Evolutionary conservation across 2,797 vertebrate genomes (phyloP).

Genomic region (Thalassophryne amazonica): DNA sequence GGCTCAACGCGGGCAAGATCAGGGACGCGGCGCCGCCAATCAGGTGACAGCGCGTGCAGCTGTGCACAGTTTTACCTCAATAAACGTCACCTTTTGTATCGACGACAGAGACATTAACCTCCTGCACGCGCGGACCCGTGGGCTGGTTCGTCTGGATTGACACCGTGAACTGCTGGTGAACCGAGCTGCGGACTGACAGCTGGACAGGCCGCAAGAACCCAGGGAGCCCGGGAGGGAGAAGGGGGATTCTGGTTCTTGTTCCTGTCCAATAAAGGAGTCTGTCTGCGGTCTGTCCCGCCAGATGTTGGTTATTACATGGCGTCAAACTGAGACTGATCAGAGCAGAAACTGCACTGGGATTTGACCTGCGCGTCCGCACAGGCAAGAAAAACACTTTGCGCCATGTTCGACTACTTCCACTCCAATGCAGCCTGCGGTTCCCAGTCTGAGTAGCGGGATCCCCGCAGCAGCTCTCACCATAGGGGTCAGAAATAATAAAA

Average conservation of each 20-base stretch:
- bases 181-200: slow-evolving; percentile 64
- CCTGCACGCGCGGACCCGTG: not conserved
- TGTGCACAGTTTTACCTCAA: too few species aligned
- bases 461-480: too few species aligned
- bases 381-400: slow-evolving; percentile 1
- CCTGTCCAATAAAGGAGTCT: slow-evolving; percentile 62
- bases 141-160: slow-evolving; percentile 38
- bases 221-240: not conserved
- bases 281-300: slow-evolving; percentile 46
- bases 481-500: too few species aligned
- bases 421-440: too few species aligned
- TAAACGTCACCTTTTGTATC: too few species aligned
- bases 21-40: too few species aligned
- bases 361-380: slow-evolving; percentile 32
- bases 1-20: too few species aligned
- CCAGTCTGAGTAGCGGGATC: too few species aligned
- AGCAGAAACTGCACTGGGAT: slow-evolving; percentile 36
- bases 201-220: slow-evolving; percentile 22
- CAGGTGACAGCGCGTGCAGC: too few species aligned
- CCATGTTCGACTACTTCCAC: not conserved
- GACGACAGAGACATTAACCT: too few species aligned
- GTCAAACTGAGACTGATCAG: slow-evolving; percentile 57
- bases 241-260: slow-evolving; percentile 59
- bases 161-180: slow-evolving; percentile 71
- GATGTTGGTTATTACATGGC: slow-evolving; percentile 75